Base-by-base conservation (phyloP, 30 jellyfish, hydroid and myxozoan genomes). In the Pseudorhiza aurosa region DNA sequence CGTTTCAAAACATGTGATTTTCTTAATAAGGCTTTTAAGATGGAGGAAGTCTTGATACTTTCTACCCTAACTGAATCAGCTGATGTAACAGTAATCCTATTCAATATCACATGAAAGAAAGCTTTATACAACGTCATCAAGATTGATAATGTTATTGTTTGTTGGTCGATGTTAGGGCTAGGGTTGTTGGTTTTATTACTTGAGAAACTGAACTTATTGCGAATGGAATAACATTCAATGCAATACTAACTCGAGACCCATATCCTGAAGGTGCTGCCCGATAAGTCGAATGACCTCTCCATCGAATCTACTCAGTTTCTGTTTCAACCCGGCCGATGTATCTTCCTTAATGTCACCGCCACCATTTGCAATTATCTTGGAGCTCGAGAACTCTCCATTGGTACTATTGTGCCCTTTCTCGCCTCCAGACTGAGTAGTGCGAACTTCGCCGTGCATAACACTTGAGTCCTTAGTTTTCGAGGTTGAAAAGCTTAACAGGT, bases 261-360 rank as follows among this genome's bases (percentile, higher is more conserved):
- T 45, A 29, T 72, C 81, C 59, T 90, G 93, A 18, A 90, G 79
- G 68, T 90, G 96, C 58, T 90, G 97, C 24, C 97, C 97, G 70
- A 90, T 77, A 15, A 90, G 75, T 56, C 97, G 85, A 75, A 90
- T 72, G 67, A 90, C 93, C 73, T 90, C 97, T 83, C 85, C 96
- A 68, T 90, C 97, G 68, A 82, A 79, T 30, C 89, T 76, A 58
- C 85, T 75, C 55, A 90, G 93, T 74, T 72, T 84, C 27, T 77
- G 88, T 62, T 88, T 88, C 72, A 88, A 76, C 42, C 70, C 88
- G 68, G 74, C 94, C 8, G 88, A 62, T 64, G 63, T 64, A n/a
- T 57, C 92, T 35, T 71, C 73, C 70, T 32, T 77, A 39, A 46
- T 32, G 81, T 69, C 87, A 45, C 90, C 87, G 91, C 86, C 82